Percentiles rank a stretch among this genome's conserved stretches.
Evolutionary conservation across 2,113 vertebrate species (phyloP).

Genomic region (Microtus pennsylvanicus): DNA sequence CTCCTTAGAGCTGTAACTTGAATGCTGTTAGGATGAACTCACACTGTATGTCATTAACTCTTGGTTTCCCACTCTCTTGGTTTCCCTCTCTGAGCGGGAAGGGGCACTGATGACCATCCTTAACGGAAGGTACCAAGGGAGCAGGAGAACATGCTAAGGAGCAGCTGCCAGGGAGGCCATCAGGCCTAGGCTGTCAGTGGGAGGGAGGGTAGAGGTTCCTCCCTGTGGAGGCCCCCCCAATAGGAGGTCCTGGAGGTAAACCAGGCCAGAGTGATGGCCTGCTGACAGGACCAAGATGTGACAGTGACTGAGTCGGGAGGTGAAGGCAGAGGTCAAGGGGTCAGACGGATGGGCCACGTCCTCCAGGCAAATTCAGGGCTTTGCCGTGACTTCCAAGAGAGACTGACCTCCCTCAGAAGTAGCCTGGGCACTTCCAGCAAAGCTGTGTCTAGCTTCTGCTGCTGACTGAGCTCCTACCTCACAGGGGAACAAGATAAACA

Average conservation of each 20-base stretch:
- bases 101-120: neutral
- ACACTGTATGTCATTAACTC: neutral
- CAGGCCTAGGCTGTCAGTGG: neutral
- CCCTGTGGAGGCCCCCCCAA: neutral
- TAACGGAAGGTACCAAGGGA: neutral
- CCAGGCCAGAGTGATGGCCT: neutral
- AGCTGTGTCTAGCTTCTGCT: neutral
- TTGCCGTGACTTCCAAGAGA: neutral
- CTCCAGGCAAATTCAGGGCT: neutral
- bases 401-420: neutral
- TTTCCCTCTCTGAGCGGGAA: neutral
- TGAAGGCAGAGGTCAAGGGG: neutral
- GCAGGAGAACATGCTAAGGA: neutral
- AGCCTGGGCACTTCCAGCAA: neutral
- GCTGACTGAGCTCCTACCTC: neutral
- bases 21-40: neutral
- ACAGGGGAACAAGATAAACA: neutral
- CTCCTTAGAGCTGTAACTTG: neutral
- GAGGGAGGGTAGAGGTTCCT: neutral
- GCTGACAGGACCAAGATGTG: neutral
- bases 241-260: neutral
- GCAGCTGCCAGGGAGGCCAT: neutral
- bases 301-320: neutral
- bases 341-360: fast-evolving
- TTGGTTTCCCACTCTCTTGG: neutral